Base-by-base conservation (phyloP, 2,797 vertebrate genomes). In the Delichon dasypus region DNA sequence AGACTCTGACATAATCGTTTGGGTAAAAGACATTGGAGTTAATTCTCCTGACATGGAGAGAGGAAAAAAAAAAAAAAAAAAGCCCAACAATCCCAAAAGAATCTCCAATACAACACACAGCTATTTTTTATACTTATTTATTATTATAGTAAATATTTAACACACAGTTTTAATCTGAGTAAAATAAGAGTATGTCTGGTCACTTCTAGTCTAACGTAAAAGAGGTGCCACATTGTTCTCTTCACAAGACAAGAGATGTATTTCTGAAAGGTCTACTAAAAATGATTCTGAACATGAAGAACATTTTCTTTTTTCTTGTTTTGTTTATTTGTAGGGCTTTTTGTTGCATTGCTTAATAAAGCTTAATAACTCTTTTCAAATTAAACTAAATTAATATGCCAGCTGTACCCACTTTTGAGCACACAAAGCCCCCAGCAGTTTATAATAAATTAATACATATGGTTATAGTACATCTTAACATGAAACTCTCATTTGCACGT, bases 341-440 rank as follows among this genome's bases (percentile, higher is more conserved):
- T 36, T 32, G 29, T 53, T 5, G 0, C 34, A 23, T 77, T 93
- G n/a, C 82, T 85, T 88, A 92, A 89, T 93, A 94, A 93, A 95
- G 34, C 53, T 80, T 83, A 88, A 91, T 80, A 88, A 72, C 42
- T 90, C 30, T 91, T 94, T 91, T 70, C 72, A 94, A 95, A 95
- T 95, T 93, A 89, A 94, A 89, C 65, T 88, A 95, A 92, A 94
- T 95, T 96, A 95, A 89, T 96, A 94, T 73, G 73, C 93, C 95
- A 96, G 87, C 75, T 95, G 94, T 89, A 95, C 62, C 29, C 58
- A 65, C 48, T 77, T 90, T 92, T 92, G 70, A 93, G 51, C 73
- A 94, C 68, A 88, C 47, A 91, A 91, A 81, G 3, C 70, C 85
- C 87, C 81, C 66, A 72, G 8, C 36, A 71, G 65, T 94, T 95